These are phyloP conservation scores for Montipora capricornis DNA, from an alignment of 64 coral and sea anemone genomes.

Conservation along the genomic window DNA sequence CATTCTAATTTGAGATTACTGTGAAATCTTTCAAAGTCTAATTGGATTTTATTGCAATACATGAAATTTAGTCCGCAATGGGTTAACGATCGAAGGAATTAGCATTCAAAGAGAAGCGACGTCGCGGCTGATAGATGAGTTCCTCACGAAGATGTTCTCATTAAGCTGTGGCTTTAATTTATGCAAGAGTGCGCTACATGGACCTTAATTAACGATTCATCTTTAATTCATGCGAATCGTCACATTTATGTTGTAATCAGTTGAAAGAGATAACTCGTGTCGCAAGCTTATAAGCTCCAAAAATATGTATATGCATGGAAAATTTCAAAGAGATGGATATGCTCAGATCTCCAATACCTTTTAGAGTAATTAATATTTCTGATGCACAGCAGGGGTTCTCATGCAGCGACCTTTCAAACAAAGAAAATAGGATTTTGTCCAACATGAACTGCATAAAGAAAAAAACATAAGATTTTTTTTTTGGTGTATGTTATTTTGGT, in stretches of 20 bases:
- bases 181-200: neutral
- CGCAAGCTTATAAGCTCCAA: conserved; percentile 4
- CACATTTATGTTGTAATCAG: conserved; percentile 3
- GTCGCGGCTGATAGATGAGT: neutral
- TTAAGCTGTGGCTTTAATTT: conserved; percentile 1
- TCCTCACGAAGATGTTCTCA: neutral
- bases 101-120: neutral
- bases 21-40: conserved; percentile 56
- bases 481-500: neutral
- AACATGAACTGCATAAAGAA: neutral
- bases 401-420: conserved; percentile 12
- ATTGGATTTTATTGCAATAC: conserved; percentile 56
- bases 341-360: conserved; percentile 34
- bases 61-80: conserved; percentile 1
- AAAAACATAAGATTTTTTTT: neutral
- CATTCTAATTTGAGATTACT: conserved; percentile 52
- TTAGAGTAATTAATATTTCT: conserved; percentile 44
- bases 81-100: neutral
- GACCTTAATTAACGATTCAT: conserved; percentile 22
- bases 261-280: conserved; percentile 27
- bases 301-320: neutral
- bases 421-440: neutral
- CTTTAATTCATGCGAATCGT: conserved; percentile 20
- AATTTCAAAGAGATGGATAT: conserved; percentile 7
- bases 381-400: conserved; percentile 22